A percentile compares a stretch with the other conserved stretches of the same genome.
Evolutionary conservation across 1,140 invertebrate genomes (phyloP).

Genomic region (Cryptotermes secundus): DNA sequence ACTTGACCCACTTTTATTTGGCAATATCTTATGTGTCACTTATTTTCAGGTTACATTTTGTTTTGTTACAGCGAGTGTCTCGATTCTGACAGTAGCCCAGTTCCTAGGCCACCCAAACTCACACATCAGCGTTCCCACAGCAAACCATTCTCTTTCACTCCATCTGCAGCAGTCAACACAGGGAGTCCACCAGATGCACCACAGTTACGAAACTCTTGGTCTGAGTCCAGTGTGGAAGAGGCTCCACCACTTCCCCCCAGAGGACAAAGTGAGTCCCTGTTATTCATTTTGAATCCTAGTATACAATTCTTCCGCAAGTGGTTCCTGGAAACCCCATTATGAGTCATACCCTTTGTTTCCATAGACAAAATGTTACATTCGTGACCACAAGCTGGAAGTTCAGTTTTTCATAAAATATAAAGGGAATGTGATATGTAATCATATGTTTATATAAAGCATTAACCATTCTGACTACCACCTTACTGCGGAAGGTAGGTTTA

Average conservation of each 20-base stretch:
- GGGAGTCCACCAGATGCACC: conserved; percentile 42
- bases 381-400: no score
- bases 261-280: conserved; percentile 53
- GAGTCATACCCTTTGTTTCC: no score
- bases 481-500: no score
- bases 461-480: no score
- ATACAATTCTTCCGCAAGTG: no score
- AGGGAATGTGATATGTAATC: no score
- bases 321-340: no score
- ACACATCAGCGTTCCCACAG: conserved; percentile 58
- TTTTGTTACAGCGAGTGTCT: conserved; percentile 14
- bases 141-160: conserved; percentile 59
- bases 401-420: no score
- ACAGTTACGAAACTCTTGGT: conserved; percentile 57
- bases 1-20: no score
- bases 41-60: neutral
- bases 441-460: no score
- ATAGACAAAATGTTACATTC: no score
- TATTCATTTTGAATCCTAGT: no score
- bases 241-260: conserved; percentile 62
- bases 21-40: neutral
- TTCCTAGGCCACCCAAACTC: conserved; percentile 51
- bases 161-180: conserved; percentile 47
- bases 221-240: conserved; percentile 52
- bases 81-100: conserved; percentile 23